Percentiles rank a stretch among this genome's conserved stretches.
phyloP scores from a whole-genome alignment of 2,888 invertebrate genomes.

The Rhorus exstirpatorius region DNA sequence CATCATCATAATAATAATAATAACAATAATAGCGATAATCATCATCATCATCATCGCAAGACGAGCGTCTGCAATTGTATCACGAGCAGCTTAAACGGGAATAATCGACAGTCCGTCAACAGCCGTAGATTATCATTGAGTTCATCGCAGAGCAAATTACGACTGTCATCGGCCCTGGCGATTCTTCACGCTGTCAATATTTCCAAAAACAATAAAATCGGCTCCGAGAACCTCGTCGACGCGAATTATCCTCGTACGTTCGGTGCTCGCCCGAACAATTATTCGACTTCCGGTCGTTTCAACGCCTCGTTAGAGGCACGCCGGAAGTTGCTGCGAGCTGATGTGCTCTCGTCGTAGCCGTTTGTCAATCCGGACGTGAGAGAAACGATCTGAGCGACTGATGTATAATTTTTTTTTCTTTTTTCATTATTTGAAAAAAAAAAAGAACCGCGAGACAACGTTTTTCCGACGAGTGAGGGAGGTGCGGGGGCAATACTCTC shows the following conservation, averaged over 20 bases:
- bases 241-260: conserved; percentile 40
- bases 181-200: conserved; percentile 77
- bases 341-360: conserved; percentile 82
- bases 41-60: conserved; percentile 65
- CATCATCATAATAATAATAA: conserved; percentile 67
- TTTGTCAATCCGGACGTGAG: too few species aligned
- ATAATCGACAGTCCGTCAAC: conserved; percentile 74
- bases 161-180: conserved; percentile 78
- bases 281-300: conserved; percentile 74
- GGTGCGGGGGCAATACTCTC: too few species aligned
- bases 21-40: conserved; percentile 64
- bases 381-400: too few species aligned
- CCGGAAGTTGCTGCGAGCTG: conserved; percentile 79
- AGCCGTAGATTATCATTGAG: conserved; percentile 79
- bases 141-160: conserved; percentile 79
- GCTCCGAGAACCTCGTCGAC: conserved; percentile 7
- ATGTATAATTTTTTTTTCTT: neutral
- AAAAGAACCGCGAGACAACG: neutral
- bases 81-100: conserved; percentile 51
- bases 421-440: too few species aligned
- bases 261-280: conserved; percentile 62
- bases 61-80: conserved; percentile 49
- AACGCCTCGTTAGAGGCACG: conserved; percentile 78
- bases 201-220: conserved; percentile 64
- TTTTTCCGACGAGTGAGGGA: conserved; percentile 6